A percentile compares a stretch with the other conserved stretches of the same genome.
phyloP scores from a whole-genome alignment of 2,113 vertebrate species.

The Phoenicopterus ruber region DNA sequence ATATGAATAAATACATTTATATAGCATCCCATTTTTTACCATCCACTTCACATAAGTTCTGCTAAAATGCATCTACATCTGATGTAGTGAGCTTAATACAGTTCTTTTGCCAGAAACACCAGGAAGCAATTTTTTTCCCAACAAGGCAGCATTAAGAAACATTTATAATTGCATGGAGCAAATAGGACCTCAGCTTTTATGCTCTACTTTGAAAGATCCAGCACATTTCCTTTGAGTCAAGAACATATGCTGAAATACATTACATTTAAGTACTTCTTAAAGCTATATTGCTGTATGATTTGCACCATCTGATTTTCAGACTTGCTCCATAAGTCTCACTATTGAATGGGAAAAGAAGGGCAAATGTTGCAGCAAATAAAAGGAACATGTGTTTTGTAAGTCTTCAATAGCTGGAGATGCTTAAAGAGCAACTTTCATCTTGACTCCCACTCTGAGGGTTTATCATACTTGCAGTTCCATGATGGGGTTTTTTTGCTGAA shows the following conservation, averaged over 20 bases:
- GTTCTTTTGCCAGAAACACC: neutral
- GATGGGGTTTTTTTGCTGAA: neutral
- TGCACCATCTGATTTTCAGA: conserved; percentile 61
- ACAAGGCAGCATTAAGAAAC: neutral
- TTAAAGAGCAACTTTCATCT: conserved; percentile 62
- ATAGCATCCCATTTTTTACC: neutral
- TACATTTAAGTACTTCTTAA: neutral
- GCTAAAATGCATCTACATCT: neutral
- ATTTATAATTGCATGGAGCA: conserved; percentile 2
- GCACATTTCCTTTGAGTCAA: conserved; percentile 21
- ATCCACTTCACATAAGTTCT: neutral
- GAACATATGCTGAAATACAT: conserved; percentile 41
- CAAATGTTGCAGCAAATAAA: conserved; percentile 49
- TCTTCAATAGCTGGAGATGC: conserved; percentile 29
- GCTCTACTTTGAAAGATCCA: conserved; percentile 38
- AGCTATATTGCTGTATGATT: conserved; percentile 8
- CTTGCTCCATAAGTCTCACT: conserved; percentile 5
- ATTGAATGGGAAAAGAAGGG: neutral
- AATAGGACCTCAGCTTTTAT: conserved; percentile 17
- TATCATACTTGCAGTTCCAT: conserved; percentile 37
- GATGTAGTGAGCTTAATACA: neutral
- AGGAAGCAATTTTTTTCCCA: conserved; percentile 22
- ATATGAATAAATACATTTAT: neutral
- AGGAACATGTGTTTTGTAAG: conserved; percentile 52
- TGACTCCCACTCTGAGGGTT: conserved; percentile 4